Evolutionary conservation across 2,888 invertebrate genomes (phyloP).

Genomic region (Scaptomyza reducta): DNA sequence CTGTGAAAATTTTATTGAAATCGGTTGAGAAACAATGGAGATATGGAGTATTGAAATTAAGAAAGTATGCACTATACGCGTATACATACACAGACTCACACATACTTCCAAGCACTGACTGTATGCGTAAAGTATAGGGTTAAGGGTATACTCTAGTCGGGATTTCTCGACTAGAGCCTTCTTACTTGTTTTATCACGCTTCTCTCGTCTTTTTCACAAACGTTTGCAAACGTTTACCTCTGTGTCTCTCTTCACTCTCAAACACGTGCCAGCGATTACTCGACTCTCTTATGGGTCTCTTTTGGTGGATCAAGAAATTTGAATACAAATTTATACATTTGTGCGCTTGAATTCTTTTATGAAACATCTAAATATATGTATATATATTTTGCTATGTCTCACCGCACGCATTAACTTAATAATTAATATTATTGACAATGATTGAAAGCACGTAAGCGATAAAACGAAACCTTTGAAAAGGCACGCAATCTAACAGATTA

Average conservation of each 20-base stretch:
- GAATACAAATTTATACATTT: not conserved
- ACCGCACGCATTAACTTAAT: not conserved
- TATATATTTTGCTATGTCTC: not conserved
- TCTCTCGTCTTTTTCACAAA: not conserved
- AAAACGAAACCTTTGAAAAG: not conserved
- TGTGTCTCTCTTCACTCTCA: not conserved
- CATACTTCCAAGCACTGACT: too few relatives aligned
- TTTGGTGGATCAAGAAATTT: not conserved
- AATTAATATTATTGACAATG: not conserved
- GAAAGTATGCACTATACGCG: too few relatives aligned
- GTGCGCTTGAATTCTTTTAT: not conserved
- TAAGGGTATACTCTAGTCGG: too few relatives aligned
- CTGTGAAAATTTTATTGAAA: too few relatives aligned
- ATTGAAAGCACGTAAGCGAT: not conserved
- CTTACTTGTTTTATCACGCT: not conserved
- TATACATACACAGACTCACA: too few relatives aligned
- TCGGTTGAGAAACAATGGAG: too few relatives aligned
- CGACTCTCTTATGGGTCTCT: not conserved
- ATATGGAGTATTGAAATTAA: too few relatives aligned
- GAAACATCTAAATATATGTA: not conserved
- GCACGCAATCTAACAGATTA: not conserved
- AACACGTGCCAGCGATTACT: too few relatives aligned
- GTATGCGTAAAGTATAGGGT: too few relatives aligned
- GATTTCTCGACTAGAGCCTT: too few relatives aligned
- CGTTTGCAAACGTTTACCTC: conserved; percentile 1